Base-by-base conservation (phyloP, 2,888 invertebrate genomes). In the Pediacus dermestoides region DNA sequence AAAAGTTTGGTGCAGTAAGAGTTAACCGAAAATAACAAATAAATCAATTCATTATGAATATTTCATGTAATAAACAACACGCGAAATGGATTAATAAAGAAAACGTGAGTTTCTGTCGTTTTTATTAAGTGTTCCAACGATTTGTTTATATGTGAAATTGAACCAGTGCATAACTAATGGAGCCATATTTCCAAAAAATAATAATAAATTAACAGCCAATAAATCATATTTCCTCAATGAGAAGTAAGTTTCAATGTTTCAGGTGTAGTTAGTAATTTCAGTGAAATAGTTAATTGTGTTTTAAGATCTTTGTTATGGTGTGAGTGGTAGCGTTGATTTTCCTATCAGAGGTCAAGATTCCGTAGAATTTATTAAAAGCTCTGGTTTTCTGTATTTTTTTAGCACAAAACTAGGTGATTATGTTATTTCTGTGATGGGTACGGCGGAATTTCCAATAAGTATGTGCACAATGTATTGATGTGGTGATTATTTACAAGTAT, bases 131-230 rank as follows among this genome's bases (percentile, higher is more conserved):
- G n/a, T n/a, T n/a, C n/a, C n/a, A n/a, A n/a, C 21, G 21, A 18
- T 18, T 7, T n/a, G 21, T n/a, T 18, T 18, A 18, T 7, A 18
- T n/a, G 6, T 6, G 21, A 7, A 18, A 18, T 32, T 32, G n/a
- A n/a, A n/a, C 4, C 4, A 32, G 32, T 30, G 30, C n/a, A n/a
- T 28, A 28, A 13, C 28, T n/a, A 28, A 51, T 58, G 75, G 77
- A 77, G 78, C 78, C 78, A 78, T 79, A 78, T 78, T 78, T 78
- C 77, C 72, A 74, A 63, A 62, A 61, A 57, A 53, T 59, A 50
- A 58, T 57, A 57, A 53, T 59, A 50, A 58, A 58, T 56, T 57
- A 52, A 50, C 52, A 49, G 46, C 55, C 45, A 53, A 53, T 58
- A 51, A 49, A 50, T 51, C 50, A 31, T 41, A 45, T 54, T 56